Evolutionary conservation across 1,140 invertebrate species (phyloP), one percentile per base, ranked within the genome.

Genomic region (Goniozus legneri): DNA sequence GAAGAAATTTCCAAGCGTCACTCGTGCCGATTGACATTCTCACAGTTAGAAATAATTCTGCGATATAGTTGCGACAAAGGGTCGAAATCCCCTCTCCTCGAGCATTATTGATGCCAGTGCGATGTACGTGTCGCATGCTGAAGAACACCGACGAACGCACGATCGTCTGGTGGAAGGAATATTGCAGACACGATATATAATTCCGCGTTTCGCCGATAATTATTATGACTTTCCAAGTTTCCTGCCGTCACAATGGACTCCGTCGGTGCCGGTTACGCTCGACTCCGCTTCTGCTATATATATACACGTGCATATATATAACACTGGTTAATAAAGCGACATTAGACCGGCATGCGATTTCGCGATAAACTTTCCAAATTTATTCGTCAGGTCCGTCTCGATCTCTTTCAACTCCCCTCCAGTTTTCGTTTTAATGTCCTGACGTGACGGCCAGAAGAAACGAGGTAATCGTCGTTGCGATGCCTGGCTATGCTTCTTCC

Each of bases 271-370:
- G n/a, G n/a, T n/a, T n/a, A n/a, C n/a, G n/a, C n/a, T n/a, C n/a
- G n/a, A n/a, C n/a, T n/a, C n/a, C n/a, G n/a, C n/a, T n/a, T n/a
- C n/a, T n/a, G n/a, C n/a, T n/a, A n/a, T n/a, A n/a, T n/a, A n/a
- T n/a, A n/a, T n/a, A n/a, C n/a, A n/a, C n/a, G n/a, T n/a, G n/a
- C n/a, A n/a, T n/a, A n/a, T n/a, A n/a, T n/a, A n/a, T n/a, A n/a
- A n/a, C n/a, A n/a, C n/a, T n/a, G n/a, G n/a, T n/a, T 73, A 69
- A 73, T 73, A 71, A 73, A 73, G 63, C 67, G 66, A 71, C 69
- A 67, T 71, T 73, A 65, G n/a, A 52, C 55, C 47, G 49, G 61
- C 71, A 73, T 73, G 71, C 72, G 67, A 75, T 73, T 65, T 50
- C 52, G 57, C 69, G 69, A 72, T 75, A 73, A 75, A 72, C 63